Base-by-base conservation (phyloP, 2,888 invertebrate species). In the Pachycephus smyrnensis region DNA sequence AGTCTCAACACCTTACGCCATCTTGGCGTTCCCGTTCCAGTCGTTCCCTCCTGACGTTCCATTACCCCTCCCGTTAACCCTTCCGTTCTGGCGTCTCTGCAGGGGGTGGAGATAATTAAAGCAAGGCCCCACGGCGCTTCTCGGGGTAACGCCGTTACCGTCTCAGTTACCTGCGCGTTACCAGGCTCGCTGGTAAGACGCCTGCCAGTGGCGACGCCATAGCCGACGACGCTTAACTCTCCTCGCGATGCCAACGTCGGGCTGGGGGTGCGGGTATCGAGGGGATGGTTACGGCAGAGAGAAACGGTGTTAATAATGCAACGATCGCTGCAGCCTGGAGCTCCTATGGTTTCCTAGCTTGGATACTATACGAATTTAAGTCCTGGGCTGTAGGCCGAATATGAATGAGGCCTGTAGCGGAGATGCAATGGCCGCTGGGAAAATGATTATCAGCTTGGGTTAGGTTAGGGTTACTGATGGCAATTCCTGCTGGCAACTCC, bases 61-160 rank as follows among this genome's bases (percentile, higher is more conserved):
- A 15, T 15, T 6, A 15, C 6, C 40, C 40, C 15, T 15, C 6
- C 40, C 40, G 40, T 40, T 36, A 15, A 15, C 81, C 32, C 69
- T 32, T 69, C 69, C 69, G 69, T 69, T 30, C 69, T 69, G 32
- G 12, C 30, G 31, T 32, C 77, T 77, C 75, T 79, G 77, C 75
- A 76, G 80, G 80, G 80, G 82, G 82, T 79, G 84, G 82, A 86
- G 86, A 87, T 87, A 87, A 87, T 87, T 87, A 87, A 85, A 85
- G 84, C 83, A 83, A 81, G 77, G 80, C 81, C 75, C 71, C 73
- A 15, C 69, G 73, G 73, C 77, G n/a, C 76, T 77, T 75, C 79
- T 79, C 40, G 80, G 78, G 79, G 74, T 79, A 79, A 79, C 76
- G 76, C 71, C 80, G 76, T 79, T 81, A 75, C 73, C 83, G 84